Conservation (phyloP, 2,113 vertebrate genomes). For the Anarhynchus alexandrinus region DNA sequence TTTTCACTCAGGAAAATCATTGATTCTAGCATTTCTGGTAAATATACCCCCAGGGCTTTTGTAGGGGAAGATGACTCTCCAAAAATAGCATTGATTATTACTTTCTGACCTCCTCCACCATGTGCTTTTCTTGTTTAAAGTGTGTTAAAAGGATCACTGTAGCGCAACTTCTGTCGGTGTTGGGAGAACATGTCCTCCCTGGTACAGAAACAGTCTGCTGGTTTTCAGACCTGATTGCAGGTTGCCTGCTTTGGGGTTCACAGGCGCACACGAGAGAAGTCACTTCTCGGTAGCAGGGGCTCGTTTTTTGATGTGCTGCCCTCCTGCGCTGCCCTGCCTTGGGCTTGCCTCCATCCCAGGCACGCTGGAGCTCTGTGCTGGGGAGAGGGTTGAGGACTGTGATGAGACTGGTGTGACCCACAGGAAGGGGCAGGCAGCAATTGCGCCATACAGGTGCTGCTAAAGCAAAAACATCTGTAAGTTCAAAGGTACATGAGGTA, state of each 20-base stretch:
- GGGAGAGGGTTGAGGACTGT: not conserved
- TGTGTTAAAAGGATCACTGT: not conserved
- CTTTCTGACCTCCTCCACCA: not conserved
- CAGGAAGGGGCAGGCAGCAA: not conserved
- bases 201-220: not conserved
- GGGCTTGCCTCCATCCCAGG: not conserved
- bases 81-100: not conserved
- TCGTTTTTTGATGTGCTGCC: not conserved
- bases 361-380: rapidly evolving
- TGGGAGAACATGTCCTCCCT: not conserved
- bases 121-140: not conserved
- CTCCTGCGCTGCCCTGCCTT: not conserved
- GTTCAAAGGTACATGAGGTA: not conserved
- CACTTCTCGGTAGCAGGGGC: not conserved
- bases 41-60: not conserved
- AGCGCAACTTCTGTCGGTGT: not conserved
- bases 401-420: not conserved
- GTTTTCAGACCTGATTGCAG: not conserved
- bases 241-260: not conserved
- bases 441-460: rapidly evolving
- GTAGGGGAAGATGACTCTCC: not conserved
- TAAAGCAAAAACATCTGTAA: not conserved
- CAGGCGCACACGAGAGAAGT: not conserved
- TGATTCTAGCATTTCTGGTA: not conserved
- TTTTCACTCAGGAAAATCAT: not conserved